These are phyloP conservation scores for Falco rusticolus DNA, from an alignment of 2,797 vertebrate genomes.

Conservation along the genomic window DNA sequence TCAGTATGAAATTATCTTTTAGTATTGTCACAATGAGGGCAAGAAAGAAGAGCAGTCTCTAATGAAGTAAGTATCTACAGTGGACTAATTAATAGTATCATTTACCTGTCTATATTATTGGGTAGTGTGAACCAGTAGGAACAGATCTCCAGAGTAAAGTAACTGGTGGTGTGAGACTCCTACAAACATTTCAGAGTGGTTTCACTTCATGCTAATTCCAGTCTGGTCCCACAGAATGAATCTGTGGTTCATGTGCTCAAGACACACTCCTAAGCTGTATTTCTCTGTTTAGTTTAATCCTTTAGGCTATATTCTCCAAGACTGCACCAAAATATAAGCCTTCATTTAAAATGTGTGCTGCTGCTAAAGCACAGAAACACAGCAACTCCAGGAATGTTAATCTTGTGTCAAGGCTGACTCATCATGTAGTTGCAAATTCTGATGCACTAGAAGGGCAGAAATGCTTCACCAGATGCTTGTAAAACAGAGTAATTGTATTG, in stretches of 20 bases:
- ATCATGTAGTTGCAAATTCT: neutral
- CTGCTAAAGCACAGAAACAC: neutral
- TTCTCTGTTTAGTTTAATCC: neutral
- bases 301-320: neutral
- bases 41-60: neutral
- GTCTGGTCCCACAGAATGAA: neutral
- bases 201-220: neutral
- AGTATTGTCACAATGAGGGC: neutral
- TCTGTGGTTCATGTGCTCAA: neutral
- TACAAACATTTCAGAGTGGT: neutral
- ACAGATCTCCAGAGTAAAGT: neutral
- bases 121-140: neutral
- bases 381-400: neutral
- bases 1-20: neutral
- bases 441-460: neutral
- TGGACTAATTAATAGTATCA: neutral
- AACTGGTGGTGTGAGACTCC: neutral
- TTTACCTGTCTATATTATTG: neutral
- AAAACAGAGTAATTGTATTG: neutral
- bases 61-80: neutral
- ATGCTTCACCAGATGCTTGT: neutral
- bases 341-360: neutral
- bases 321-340: neutral
- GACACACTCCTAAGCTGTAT: neutral
- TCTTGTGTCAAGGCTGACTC: neutral